These are phyloP conservation scores for Hybos culiciformis DNA, from an alignment of 2,888 invertebrate genomes.

Conservation along the genomic window DNA sequence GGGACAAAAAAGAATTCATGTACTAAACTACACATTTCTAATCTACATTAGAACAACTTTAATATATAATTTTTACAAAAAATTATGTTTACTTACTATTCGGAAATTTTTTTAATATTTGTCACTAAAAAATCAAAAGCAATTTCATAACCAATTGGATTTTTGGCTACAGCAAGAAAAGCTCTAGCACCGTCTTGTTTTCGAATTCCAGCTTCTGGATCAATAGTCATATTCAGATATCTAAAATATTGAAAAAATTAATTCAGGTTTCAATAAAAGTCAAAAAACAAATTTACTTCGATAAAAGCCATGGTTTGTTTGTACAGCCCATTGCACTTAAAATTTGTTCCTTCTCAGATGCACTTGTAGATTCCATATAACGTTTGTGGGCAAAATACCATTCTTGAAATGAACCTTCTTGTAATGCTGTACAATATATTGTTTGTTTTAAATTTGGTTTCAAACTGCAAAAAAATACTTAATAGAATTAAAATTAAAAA, in stretches of 20 bases:
- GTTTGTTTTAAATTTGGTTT: slow-evolving; percentile 46
- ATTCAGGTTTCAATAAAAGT: too few species aligned
- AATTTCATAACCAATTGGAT: slow-evolving; percentile 43
- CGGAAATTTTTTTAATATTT: slow-evolving; percentile 33
- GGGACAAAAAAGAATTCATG: not conserved
- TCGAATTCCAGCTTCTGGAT: slow-evolving; percentile 40
- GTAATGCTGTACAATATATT: slow-evolving; percentile 52
- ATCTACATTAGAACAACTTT: not conserved
- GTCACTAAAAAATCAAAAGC: slow-evolving; percentile 43
- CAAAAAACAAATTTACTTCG: slow-evolving; percentile 35
- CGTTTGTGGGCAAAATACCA: slow-evolving; percentile 52
- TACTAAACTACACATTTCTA: not conserved
- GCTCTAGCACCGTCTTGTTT: slow-evolving; percentile 48
- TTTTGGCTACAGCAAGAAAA: slow-evolving; percentile 43
- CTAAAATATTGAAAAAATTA: slow-evolving; percentile 23
- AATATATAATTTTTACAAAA: not conserved
- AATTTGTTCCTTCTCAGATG: slow-evolving; percentile 47
- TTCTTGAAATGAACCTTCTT: slow-evolving; percentile 47
- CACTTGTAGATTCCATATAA: slow-evolving; percentile 36
- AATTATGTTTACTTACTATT: slow-evolving; percentile 27
- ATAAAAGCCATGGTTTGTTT: slow-evolving; percentile 40
- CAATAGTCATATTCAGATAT: slow-evolving; percentile 39
- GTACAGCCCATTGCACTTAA: slow-evolving; percentile 43
- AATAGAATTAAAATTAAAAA: slow-evolving; percentile 1
- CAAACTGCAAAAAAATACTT: slow-evolving; percentile 34